Percentiles rank a stretch among this genome's conserved stretches.
Conservation (phyloP, 2,888 invertebrate species). For the Lasiommata megera region DNA sequence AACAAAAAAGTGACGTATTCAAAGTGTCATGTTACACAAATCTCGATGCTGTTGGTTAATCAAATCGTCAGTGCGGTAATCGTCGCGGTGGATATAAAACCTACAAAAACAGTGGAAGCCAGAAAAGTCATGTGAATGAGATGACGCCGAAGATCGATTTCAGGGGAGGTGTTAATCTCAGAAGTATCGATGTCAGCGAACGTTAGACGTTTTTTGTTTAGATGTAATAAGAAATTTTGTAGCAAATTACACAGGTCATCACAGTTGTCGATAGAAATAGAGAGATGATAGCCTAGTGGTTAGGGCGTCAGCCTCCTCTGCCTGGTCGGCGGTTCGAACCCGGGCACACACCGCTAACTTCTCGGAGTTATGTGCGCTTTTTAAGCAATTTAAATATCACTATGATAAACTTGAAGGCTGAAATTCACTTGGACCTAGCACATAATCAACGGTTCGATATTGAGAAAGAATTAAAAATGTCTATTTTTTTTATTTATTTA, state of each 20-base stretch:
- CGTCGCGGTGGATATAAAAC: conserved; percentile 5
- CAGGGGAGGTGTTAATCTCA: conserved; percentile 18
- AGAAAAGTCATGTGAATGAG: conserved; percentile 20
- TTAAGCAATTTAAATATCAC: too few relatives aligned
- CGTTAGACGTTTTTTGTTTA: conserved; percentile 3
- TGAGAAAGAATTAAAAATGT: too few relatives aligned
- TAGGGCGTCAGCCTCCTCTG: too few relatives aligned
- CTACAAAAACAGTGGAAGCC: conserved; percentile 22
- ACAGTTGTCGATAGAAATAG: too few relatives aligned
- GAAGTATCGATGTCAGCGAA: conserved; percentile 18
- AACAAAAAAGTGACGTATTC: background rate
- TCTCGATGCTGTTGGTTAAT: conserved; percentile 7
- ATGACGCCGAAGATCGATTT: conserved; percentile 18
- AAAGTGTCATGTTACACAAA: conserved; percentile 5
- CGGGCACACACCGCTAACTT: too few relatives aligned
- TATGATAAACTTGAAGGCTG: too few relatives aligned
- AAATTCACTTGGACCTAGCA: too few relatives aligned
- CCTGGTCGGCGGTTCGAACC: too few relatives aligned
- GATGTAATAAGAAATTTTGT: background rate
- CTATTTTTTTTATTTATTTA: too few relatives aligned
- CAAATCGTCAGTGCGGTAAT: conserved; percentile 10
- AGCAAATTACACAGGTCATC: background rate
- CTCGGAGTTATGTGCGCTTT: too few relatives aligned
- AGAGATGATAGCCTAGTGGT: too few relatives aligned
- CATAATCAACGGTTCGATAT: too few relatives aligned